Conservation (phyloP, 2,888 invertebrate species). For the Ariolimax columbianus region DNA sequence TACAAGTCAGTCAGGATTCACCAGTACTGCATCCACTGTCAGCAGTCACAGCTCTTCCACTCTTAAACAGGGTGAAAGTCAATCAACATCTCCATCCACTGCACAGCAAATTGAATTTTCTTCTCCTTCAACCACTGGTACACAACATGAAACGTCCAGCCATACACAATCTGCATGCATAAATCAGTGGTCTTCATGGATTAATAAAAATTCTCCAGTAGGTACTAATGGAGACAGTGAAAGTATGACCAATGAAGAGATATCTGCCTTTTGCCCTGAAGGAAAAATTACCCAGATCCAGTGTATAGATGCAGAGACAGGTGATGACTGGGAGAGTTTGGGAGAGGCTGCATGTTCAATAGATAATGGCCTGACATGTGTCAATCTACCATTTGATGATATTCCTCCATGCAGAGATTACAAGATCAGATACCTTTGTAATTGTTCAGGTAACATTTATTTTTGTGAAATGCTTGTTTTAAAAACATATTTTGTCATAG, state of each 20-base stretch:
- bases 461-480: not conserved
- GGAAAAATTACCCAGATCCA: slow-evolving; percentile 72
- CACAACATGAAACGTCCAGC: not conserved
- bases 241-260: slow-evolving; percentile 59
- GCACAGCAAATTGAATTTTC: not conserved
- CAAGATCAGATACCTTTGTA: slow-evolving; percentile 70
- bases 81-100: not conserved
- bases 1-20: not conserved
- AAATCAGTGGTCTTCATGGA: slow-evolving; percentile 65
- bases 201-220: slow-evolving; percentile 65
- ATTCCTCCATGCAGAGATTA: slow-evolving; percentile 65
- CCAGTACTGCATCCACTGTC: not conserved
- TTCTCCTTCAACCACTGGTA: not conserved
- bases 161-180: not conserved
- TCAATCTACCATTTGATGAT: slow-evolving; percentile 18
- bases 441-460: slow-evolving; percentile 78
- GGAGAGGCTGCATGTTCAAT: slow-evolving; percentile 78
- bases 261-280: slow-evolving; percentile 62
- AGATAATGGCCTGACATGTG: slow-evolving; percentile 82
- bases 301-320: slow-evolving; percentile 66
- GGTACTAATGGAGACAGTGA: slow-evolving; percentile 64
- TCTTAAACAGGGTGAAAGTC: not conserved
- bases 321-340: slow-evolving; percentile 61
- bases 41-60: not conserved
- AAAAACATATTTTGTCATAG: not conserved